Evolutionary conservation across 2,797 vertebrate species (phyloP).

Genomic region (Spea hammondii): DNA sequence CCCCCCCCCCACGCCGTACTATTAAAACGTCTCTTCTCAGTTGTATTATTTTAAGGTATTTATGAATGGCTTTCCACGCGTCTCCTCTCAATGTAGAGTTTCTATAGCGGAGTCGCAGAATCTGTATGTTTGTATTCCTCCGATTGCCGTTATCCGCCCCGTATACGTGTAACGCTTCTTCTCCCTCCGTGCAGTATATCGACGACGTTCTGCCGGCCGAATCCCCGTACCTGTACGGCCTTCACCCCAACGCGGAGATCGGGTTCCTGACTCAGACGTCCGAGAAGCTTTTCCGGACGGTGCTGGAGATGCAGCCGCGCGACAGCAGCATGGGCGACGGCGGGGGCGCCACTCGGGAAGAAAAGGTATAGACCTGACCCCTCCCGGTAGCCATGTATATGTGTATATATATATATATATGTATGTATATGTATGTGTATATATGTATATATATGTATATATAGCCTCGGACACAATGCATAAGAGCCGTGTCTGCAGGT

Average conservation of each 20-base stretch:
- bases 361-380: slow-evolving; percentile 71
- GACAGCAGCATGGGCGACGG: slow-evolving; percentile 70
- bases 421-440: too few species aligned
- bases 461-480: too few species aligned
- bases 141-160: not conserved
- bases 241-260: slow-evolving; percentile 93
- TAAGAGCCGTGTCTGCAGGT: too few species aligned
- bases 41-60: too few species aligned
- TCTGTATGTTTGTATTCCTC: not conserved
- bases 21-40: too few species aligned
- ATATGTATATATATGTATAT: too few species aligned
- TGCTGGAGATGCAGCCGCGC: slow-evolving; percentile 88
- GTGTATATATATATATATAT: too few species aligned
- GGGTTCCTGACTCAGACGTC: slow-evolving; percentile 90
- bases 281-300: slow-evolving; percentile 80
- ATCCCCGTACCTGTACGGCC: slow-evolving; percentile 88
- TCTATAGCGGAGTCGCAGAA: too few species aligned
- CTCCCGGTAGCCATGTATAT: slow-evolving; percentile 64
- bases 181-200: slow-evolving; percentile 76
- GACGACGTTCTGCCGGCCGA: slow-evolving; percentile 81
- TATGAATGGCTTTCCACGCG: too few species aligned
- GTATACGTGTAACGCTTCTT: not conserved
- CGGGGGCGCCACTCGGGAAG: slow-evolving; percentile 68
- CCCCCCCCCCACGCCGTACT: too few species aligned
- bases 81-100: too few species aligned